Conservation (phyloP, 2,888 invertebrate species). For the Cephus pygmeus region DNA sequence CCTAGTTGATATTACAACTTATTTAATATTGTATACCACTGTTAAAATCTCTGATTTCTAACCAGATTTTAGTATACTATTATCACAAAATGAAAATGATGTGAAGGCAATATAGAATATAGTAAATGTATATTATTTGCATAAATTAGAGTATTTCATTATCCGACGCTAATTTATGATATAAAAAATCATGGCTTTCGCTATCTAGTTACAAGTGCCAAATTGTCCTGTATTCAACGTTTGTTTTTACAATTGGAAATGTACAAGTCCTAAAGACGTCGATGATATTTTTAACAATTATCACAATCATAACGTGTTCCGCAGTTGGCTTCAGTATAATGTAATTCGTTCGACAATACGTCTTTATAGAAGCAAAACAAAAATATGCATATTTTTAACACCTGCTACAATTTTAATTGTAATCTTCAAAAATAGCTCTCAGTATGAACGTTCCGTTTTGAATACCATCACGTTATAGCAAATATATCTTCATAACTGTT, state of each 20-base stretch:
- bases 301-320: not conserved
- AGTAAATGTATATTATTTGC: not conserved
- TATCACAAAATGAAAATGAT: not conserved
- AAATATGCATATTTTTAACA: not conserved
- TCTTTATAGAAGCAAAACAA: not conserved
- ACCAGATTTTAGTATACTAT: not conserved
- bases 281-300: not conserved
- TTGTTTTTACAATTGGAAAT: not conserved
- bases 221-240: not conserved
- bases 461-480: not conserved
- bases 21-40: not conserved
- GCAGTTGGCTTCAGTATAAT: not conserved
- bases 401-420: not conserved
- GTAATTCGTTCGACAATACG: not conserved
- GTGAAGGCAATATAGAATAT: not conserved
- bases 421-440: not conserved
- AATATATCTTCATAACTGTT: not conserved
- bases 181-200: not conserved
- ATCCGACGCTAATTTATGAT: not conserved
- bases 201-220: not conserved
- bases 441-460: not conserved
- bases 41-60: not conserved
- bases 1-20: conserved; percentile 1
- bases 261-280: not conserved
- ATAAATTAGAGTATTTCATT: not conserved